Base-by-base conservation (phyloP, 2,797 vertebrate genomes). In the Neostethus bicornis region DNA sequence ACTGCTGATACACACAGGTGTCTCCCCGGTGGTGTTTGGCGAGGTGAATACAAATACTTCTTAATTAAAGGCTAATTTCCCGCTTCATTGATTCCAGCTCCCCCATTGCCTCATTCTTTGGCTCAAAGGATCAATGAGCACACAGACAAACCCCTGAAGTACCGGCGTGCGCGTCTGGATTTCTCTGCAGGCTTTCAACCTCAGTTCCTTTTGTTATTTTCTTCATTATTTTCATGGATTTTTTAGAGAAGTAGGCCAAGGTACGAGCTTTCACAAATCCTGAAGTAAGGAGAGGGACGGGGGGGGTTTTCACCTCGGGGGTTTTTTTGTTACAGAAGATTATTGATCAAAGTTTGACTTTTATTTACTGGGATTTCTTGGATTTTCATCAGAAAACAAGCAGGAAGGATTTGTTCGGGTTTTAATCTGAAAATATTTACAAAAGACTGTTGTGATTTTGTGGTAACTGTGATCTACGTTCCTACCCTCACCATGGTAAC, bases 31-130 rank as follows among this genome's bases (percentile, higher is more conserved):
- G 49, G 42, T 19, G 2, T 23, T 31, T 46, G 66, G 50, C 7
- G 25, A 65, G 23, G 51, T 74, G 69, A 74, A 84, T 77, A 58
- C 66, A 70, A 69, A 84, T 74, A 72, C 71, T 74, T 66, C 72
- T 76, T 84, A 82, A 83, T 81, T 83, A 84, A 56, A 44, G 62
- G 51, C 75, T 75, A 68, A 81, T 86, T 86, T 83, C 62, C 37
- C 7, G 48, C 71, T 74, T 72, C 73, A 69, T 75, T 74, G 69
- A 76, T 66, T 81, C 59, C 58, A 9, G 67, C 70, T 77, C 79
- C 62, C 51, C 34, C 14, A 5, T 53, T 24, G 44, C 69, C 11
- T 6, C 0, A 2, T 46, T 54, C 11, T 4, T 19, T 41, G 38
- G 43, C 67, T 66, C 63, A 10, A 71, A 56, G 71, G 63, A 71